Evolutionary conservation across 1,140 invertebrate genomes (phyloP), one percentile per base, ranked within the genome.

Genomic region (Magallana angulata): DNA sequence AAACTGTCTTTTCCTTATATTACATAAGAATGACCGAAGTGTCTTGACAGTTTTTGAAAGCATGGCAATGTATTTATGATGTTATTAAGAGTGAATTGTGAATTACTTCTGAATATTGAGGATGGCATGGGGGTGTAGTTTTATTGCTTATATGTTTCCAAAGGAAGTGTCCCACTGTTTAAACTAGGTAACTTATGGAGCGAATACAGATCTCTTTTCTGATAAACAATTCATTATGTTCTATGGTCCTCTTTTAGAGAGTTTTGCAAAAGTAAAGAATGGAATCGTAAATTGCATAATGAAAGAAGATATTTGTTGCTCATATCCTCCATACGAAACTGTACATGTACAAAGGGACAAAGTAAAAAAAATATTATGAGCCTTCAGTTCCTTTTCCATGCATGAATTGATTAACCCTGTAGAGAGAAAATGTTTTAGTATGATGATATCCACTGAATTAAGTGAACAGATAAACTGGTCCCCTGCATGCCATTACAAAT

Each of bases 401-500:
- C 14, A 16, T 64, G 14, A 64, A 16, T 14, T 48, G 36, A 48
- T 48, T 48, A 48, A 48, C 36, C 36, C 36, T 48, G 36, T 48
- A 64, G 14, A 7, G 7, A 64, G 18, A 18, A 16, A 14, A 18
- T 16, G 62, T 64, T 48, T 48, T 48, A 18, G 14, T 64, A 64
- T 16, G 48, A 56, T 14, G 48, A 16, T 82, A 57, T 12, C 14
- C 12, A 82, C 80, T 82, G 80, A 11, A 48, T 48, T 48, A 48
- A 71, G 24, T 18, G n/a, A 24, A 71, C 64, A 71, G 64, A 71
- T 24, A 71, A 71, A 71, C 7, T 71, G 64, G 7, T 24, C 64
- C 64, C 64, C 64, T 71, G 64, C 64, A 71, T 71, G 64, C 64
- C 64, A 71, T 71, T 71, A 71, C 64, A 71, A 71, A 71, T 71